phyloP scores from a whole-genome alignment of 1,140 invertebrate species.

The Drosophila busckii region DNA sequence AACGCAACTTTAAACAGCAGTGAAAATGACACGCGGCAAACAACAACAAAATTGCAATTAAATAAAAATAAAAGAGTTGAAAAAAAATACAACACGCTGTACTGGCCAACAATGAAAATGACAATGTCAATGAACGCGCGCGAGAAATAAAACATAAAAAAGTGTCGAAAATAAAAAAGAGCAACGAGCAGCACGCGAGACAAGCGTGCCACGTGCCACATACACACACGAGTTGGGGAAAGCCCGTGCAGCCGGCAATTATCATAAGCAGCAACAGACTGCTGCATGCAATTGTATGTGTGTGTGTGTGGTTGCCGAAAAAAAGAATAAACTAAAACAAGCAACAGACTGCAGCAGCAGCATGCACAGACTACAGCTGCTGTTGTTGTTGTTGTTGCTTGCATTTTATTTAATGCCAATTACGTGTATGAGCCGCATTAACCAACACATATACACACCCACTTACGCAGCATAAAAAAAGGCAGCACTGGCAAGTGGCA shows the following conservation, averaged over 20 bases:
- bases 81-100: constrained; percentile 44
- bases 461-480: no score
- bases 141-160: constrained; percentile 11
- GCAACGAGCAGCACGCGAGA: constrained; percentile 33
- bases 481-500: no score
- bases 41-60: constrained; percentile 68
- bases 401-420: constrained; percentile 76
- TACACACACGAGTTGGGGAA: constrained; percentile 16
- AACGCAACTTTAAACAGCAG: constrained; percentile 40
- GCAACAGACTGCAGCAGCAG: constrained; percentile 24
- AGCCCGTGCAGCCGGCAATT: constrained; percentile 65
- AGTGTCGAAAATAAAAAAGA: constrained; percentile 9
- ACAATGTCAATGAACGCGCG: constrained; percentile 71
- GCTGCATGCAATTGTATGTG: constrained; percentile 1
- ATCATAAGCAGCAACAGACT: constrained; percentile 72
- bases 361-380: no score
- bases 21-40: constrained; percentile 62
- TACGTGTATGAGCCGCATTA: constrained; percentile 75
- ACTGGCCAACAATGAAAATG: constrained; percentile 73
- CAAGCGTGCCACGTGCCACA: constrained; percentile 53
- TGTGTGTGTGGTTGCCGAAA: constrained; percentile 50
- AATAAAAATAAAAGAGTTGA: constrained; percentile 50
- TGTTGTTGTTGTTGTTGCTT: constrained; percentile 19
- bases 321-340: constrained; percentile 67
- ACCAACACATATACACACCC: constrained; percentile 29